Conservation (phyloP, 1,140 invertebrate genomes). For the Bombus balteatus region DNA sequence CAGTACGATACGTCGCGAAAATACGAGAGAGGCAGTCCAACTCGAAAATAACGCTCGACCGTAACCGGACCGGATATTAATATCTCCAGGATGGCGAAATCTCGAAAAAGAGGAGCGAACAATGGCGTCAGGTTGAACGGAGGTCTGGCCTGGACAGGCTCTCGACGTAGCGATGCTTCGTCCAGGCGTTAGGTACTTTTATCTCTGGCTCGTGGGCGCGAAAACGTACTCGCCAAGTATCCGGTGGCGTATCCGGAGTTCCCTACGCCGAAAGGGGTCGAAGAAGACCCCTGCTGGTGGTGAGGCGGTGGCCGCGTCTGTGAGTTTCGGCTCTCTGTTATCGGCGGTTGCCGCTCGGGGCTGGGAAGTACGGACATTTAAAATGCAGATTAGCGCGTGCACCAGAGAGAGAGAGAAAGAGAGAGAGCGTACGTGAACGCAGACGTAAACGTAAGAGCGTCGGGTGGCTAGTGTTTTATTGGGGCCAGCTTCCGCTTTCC, state of each 20-base stretch:
- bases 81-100: slow-evolving; percentile 46
- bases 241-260: slow-evolving; percentile 56
- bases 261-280: slow-evolving; percentile 4
- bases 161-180: slow-evolving; percentile 43
- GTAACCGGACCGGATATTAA: slow-evolving; percentile 40
- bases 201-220: slow-evolving; percentile 57
- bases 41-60: slow-evolving; percentile 25
- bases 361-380: slow-evolving; percentile 66
- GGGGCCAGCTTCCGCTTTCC: slow-evolving; percentile 67
- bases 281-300: slow-evolving; percentile 18
- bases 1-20: slow-evolving; percentile 3
- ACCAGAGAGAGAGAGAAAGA: neutral
- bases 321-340: slow-evolving; percentile 55
- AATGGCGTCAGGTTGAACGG: slow-evolving; percentile 50
- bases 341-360: slow-evolving; percentile 42
- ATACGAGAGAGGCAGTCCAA: neutral
- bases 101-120: slow-evolving; percentile 49
- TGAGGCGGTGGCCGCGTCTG: slow-evolving; percentile 10
- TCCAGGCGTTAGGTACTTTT: slow-evolving; percentile 58
- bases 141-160: slow-evolving; percentile 58
- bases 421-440: slow-evolving; percentile 57
- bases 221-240: slow-evolving; percentile 65
- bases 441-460: slow-evolving; percentile 68
- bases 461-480: slow-evolving; percentile 73
- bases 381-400: slow-evolving; percentile 72